Percentiles rank a stretch among this genome's conserved stretches.
phyloP scores from a whole-genome alignment of 1,140 invertebrate genomes.

The Adoxophyes honmai region DNA sequence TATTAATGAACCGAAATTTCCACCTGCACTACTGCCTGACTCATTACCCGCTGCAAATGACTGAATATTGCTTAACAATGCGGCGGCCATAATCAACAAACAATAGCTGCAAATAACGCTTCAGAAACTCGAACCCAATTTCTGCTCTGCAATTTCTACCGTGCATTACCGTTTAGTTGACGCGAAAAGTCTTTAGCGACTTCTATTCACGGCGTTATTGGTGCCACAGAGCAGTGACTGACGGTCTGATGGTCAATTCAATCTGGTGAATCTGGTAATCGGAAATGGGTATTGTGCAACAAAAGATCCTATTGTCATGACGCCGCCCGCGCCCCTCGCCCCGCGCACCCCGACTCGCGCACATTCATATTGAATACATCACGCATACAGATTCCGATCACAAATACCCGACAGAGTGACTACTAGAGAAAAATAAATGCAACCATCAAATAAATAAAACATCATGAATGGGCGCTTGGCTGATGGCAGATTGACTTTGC shows the following conservation, averaged over 20 bases:
- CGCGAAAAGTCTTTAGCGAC: slow-evolving; percentile 24
- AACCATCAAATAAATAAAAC: no score
- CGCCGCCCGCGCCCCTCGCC: slow-evolving; percentile 26
- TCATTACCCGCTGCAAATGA: no score
- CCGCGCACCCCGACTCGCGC: slow-evolving; percentile 39
- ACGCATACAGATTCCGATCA: slow-evolving; percentile 22
- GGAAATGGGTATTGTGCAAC: slow-evolving; percentile 73
- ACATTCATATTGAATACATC: slow-evolving; percentile 42
- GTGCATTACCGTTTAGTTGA: no score
- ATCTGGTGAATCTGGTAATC: slow-evolving; percentile 75
- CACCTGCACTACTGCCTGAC: no score
- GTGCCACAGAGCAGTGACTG: slow-evolving; percentile 60
- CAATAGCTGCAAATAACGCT: no score
- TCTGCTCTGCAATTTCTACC: slow-evolving; percentile 16
- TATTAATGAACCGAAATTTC: no score
- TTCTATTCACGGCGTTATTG: slow-evolving; percentile 34
- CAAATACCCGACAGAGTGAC: slow-evolving; percentile 5
- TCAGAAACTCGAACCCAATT: slow-evolving; percentile 19
- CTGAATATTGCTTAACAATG: no score
- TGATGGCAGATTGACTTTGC: no score
- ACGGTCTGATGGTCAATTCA: slow-evolving; percentile 56
- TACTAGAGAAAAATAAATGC: slow-evolving; percentile 16
- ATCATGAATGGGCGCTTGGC: no score
- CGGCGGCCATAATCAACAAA: no score
- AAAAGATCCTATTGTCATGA: slow-evolving; percentile 60